Evolutionary conservation across 2,888 invertebrate genomes (phyloP).

Genomic region (Eristalis pertinax): DNA sequence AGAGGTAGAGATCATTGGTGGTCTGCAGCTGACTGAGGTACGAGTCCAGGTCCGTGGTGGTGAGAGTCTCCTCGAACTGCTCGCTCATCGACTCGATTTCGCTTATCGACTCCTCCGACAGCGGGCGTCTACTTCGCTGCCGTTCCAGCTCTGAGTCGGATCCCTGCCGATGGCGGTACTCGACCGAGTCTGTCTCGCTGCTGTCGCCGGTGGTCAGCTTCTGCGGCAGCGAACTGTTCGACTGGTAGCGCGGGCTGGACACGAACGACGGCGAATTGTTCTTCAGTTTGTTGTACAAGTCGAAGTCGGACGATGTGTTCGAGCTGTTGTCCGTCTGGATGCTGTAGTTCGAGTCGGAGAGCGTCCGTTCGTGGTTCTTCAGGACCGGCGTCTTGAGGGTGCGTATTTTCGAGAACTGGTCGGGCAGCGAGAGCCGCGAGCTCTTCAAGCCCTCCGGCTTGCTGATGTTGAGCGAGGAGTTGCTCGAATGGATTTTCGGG

Average conservation of each 20-base stretch:
- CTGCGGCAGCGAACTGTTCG: constrained; percentile 78
- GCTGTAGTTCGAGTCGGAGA: constrained; percentile 81
- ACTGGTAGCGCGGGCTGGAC: constrained; percentile 77
- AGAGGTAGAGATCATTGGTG: constrained; percentile 82
- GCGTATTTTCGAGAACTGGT: constrained; percentile 79
- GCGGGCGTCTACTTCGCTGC: constrained; percentile 87
- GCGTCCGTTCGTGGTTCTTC: constrained; percentile 79
- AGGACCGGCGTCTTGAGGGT: constrained; percentile 74
- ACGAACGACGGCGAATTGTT: constrained; percentile 78
- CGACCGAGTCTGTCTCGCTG: constrained; percentile 82
- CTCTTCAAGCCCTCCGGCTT: constrained; percentile 78
- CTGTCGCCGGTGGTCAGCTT: constrained; percentile 76
- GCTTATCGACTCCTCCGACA: constrained; percentile 88
- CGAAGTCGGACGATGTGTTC: constrained; percentile 80
- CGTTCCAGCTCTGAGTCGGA: constrained; percentile 83
- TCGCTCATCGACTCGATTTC: constrained; percentile 85
- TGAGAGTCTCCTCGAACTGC: constrained; percentile 82
- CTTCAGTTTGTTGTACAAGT: constrained; percentile 80
- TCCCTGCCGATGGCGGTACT: constrained; percentile 82
- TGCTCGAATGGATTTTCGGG: constrained; percentile 80
- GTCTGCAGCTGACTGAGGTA: constrained; percentile 86
- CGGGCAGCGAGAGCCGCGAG: constrained; percentile 80
- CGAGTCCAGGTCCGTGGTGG: constrained; percentile 86
- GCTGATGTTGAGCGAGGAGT: constrained; percentile 78
- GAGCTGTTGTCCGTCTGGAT: constrained; percentile 81